Evolutionary conservation across 2,888 invertebrate species (phyloP), one percentile per base, ranked within the genome.

Genomic region (Sturmia bella): DNA sequence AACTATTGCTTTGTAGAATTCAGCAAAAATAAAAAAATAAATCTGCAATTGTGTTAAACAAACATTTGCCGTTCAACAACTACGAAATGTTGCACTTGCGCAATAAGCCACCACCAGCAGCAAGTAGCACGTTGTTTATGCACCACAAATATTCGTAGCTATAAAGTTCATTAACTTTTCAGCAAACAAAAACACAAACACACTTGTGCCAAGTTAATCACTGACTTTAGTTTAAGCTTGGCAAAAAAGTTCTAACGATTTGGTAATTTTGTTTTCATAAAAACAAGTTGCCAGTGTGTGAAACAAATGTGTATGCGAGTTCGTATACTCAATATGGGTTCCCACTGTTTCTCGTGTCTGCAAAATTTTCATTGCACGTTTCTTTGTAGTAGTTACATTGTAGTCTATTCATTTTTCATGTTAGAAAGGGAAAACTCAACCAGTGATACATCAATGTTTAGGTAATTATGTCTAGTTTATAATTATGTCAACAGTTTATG

Each of bases 31-130:
- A 15, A 19, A 19, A 50, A 39, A 39, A 7, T 9, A 32, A 32
- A 32, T 9, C 32, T 32, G 32, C 48, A 56, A 54, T 73, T 54
- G 57, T 2, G 37, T 32, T 48, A 48, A 19, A 27, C 21, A 64
- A 24, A 17, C 12, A 50, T 64, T 72, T 48, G 17, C 57, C 57
- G 52, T 52, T 54, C 11, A 61, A 66, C 54, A 45, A 59, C 12
- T 73, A 61, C 45, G 56, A 48, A 78, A 63, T 69, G 74, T 69
- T 63, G 73, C 81, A 69, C 69, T 81, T 77, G 81, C 77, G 81
- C 81, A 81, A 77, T 76, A 41, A 12, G 19, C 15, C 17, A 61
- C 57, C 56, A 39, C 21, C 17, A 56, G 39, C 56, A 56, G n/a
- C 59, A 61, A 72, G 50, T 52, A 73, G 24, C 63, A 73, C 17